Conservation (phyloP, 2,113 vertebrate species). For the Apteryx owenii region DNA sequence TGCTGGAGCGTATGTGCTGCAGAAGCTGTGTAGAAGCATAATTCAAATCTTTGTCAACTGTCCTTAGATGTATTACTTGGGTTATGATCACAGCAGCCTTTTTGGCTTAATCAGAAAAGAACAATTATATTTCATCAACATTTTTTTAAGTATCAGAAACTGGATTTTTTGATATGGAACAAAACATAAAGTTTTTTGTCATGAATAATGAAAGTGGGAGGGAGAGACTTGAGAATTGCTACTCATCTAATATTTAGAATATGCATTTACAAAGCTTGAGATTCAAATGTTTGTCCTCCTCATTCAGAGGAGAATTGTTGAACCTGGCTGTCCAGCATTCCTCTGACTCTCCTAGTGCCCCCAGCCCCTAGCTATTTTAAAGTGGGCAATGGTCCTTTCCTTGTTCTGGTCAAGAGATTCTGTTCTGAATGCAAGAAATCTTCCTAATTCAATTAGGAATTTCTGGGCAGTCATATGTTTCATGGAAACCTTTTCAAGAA, state of each 20-base stretch:
- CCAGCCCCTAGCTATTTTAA: neutral
- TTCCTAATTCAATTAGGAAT: neutral
- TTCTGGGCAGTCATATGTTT: neutral
- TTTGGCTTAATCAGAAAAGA: neutral
- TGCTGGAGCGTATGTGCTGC: constrained; percentile 29
- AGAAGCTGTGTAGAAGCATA: constrained; percentile 7
- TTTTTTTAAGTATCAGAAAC: neutral
- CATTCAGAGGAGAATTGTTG: neutral
- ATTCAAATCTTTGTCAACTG: constrained; percentile 5
- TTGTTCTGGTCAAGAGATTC: neutral
- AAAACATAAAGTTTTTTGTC: neutral
- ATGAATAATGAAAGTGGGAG: neutral
- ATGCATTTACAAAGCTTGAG: neutral
- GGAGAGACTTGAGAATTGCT: neutral
- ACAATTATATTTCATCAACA: neutral
- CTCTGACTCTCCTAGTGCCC: neutral
- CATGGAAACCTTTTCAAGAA: neutral
- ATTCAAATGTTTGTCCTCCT: neutral
- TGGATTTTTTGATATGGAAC: neutral
- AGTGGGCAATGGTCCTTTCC: neutral
- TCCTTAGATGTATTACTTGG: neutral
- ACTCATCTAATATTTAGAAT: neutral
- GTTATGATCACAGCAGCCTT: neutral
- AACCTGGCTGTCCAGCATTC: neutral
- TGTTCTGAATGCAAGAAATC: neutral